Base-by-base conservation (phyloP, 2,888 invertebrate genomes). In the Athrips mouffetella region DNA sequence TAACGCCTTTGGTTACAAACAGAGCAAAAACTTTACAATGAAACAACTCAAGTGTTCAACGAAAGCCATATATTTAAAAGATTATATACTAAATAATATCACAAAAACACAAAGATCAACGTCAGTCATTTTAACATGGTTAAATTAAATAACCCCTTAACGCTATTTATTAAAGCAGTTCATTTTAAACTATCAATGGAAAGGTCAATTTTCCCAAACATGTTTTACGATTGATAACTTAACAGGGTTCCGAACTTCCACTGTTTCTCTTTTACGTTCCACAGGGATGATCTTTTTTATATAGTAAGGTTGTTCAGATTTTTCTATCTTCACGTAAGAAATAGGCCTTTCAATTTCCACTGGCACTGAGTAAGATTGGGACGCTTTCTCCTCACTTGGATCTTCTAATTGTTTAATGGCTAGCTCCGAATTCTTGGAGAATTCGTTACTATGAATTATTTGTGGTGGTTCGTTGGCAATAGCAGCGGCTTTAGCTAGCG, bases 181-280 rank as follows among this genome's bases (percentile, higher is more conserved):
- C 30, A 15, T 20, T 44, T 44, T 31, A 31, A 30, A 44, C 20
- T 42, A 42, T 27, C 20, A 29, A 47, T 30, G 47, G 51, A 20
- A 31, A 44, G 20, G 27, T 42, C 30, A 75, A 53, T 78, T 67
- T 52, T 76, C 67, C 80, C 79, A 80, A 40, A 73, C 54, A 42
- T 75, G 80, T 47, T 73, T 66, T 16, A 78, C 53, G 39, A 76
- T 65, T 13, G 69, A 66, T 25, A 70, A 48, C 50, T 66, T 74
- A 1, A 58, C 60, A 1, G 66, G 62, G 49, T 64, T 70, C 51
- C 67, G 64, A 1, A 58, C 53, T 50, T 67, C 70, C n/a, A 56
- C 40, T n/a, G n/a, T n/a, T n/a, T n/a, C n/a, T n/a, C n/a, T n/a
- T n/a, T n/a, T n/a, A n/a, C n/a, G n/a, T n/a, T n/a, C n/a, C n/a